Base-by-base conservation (phyloP, 2,888 invertebrate species). In the Coecobrya sp. region DNA sequence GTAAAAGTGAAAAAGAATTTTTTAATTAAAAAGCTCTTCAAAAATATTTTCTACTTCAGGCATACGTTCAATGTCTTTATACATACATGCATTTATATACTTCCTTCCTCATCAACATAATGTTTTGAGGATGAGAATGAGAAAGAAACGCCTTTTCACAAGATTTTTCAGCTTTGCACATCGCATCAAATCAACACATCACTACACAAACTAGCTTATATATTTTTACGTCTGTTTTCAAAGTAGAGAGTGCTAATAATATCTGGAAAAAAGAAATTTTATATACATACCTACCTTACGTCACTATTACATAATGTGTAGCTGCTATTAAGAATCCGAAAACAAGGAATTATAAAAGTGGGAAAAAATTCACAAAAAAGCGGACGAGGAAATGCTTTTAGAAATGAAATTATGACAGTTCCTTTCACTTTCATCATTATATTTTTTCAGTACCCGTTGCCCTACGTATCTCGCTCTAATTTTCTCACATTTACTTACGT, bases 371-470 rank as follows among this genome's bases (percentile, higher is more conserved):
- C 22, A 3, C 45, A 16, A 49, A 79, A 79, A 68, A 82, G n/a
- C 19, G 59, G 82, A 89, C 89, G 89, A 22, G 89, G 84, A 84
- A 89, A 89, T 89, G 89, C 89, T 89, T 89, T 89, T 89, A 89
- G 59, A 73, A 82, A 89, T 84, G 89, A 89, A 89, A 89, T 89
- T 82, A 84, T 89, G 89, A 84, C 89, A 89, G 89, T 73, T 84
- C 42, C 84, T 89, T 89, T 89, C 89, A 84, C 59, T 89, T 65
- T 73, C 89, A 52, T 89, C 89, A 70, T 89, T 89, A 89, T 81
- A 84, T 59, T 65, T 81, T 89, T 84, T 5, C 55, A 13, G 16
- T 52, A 13, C 19, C 19, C 1, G 16, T 27, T n/a, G 36, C 49
- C 13, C 45, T 49, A 49, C 19, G n/a, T 25, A 36, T 73, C 22